Evolutionary conservation across 2,113 vertebrate species (phyloP).

Genomic region (Hippocampus mohnikei): DNA sequence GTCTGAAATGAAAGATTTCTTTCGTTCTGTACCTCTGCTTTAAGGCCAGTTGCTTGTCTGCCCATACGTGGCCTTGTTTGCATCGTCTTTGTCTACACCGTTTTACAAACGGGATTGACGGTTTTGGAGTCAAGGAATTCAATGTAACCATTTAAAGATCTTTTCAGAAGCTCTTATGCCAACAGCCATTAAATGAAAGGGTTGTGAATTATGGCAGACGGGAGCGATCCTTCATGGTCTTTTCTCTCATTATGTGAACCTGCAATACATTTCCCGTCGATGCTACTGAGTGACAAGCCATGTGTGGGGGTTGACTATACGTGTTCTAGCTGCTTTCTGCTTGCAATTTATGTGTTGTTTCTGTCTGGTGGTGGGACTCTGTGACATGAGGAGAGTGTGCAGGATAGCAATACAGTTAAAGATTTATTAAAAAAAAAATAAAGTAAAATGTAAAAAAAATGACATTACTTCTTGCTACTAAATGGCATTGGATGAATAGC

Average conservation of each 20-base stretch:
- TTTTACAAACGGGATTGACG: constrained; percentile 26
- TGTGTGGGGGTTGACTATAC: constrained; percentile 47
- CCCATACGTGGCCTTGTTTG: constrained; percentile 44
- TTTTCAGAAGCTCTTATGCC: background rate
- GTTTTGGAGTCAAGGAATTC: constrained; percentile 16
- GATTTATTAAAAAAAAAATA: constrained; percentile 5
- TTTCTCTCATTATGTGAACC: constrained; percentile 43
- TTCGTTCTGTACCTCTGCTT: constrained; percentile 31
- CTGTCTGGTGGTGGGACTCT: constrained; percentile 50
- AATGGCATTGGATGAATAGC: too few species aligned
- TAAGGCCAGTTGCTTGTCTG: constrained; percentile 31
- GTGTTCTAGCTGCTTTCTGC: constrained; percentile 60
- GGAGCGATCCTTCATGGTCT: constrained; percentile 40
- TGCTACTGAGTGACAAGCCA: constrained; percentile 57
- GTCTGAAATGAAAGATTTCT: constrained; percentile 44
- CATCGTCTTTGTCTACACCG: constrained; percentile 37
- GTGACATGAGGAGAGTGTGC: constrained; percentile 33
- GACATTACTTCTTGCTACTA: too few species aligned
- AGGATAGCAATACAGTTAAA: constrained; percentile 36
- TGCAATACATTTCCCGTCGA: constrained; percentile 45
- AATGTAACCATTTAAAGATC: background rate
- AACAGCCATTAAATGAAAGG: constrained; percentile 9
- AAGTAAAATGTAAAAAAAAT: background rate
- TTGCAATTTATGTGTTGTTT: constrained; percentile 59
- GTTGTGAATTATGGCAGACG: constrained; percentile 53